Base-by-base conservation (phyloP, 2,888 invertebrate genomes). In the Synergus umbraculus region DNA sequence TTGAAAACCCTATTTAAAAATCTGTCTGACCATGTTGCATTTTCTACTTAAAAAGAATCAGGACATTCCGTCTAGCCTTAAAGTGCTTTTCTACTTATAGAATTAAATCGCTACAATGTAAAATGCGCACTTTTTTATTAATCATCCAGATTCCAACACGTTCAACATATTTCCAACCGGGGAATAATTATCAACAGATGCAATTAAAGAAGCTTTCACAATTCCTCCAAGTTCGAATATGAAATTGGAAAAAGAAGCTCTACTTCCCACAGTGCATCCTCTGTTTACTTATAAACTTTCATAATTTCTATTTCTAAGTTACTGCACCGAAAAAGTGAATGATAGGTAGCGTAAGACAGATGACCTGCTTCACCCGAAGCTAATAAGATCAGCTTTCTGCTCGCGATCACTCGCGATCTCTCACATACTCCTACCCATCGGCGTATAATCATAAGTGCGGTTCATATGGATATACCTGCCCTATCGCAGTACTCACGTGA, bases 401-500 rank as follows among this genome's bases (percentile, higher is more conserved):
- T 41, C n/a, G 65, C 65, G 41, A 65, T 65, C 65, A 65, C 43
- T 65, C 8, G 15, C n/a, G 65, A 65, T 65, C 41, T 65, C n/a
- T 65, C 65, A 65, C 65, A 65, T 65, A 65, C 65, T 65, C 65
- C 65, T 65, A 65, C 65, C 41, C 65, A 65, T 65, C n/a, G 67
- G 44, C 10, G 67, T 44, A 44, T 67, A 67, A 67, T 67, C 67
- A 67, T 67, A 44, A 18, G 44, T 41, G 22, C 22, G 22, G 44
- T 44, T 10, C 22, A 69, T 46, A 69, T 18, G 67, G 13, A 13
- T 49, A 73, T 73, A 73, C 69, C 69, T 73, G 69, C 49, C 29
- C 15, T 29, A 73, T 76, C 78, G 58, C 79, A 78, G 77, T 67
- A 22, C 80, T 82, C 83, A 86, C 86, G 83, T 86, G 88, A 89